A percentile compares a stretch with the other conserved stretches of the same genome.
phyloP scores from a whole-genome alignment of 2,113 vertebrate genomes.

The Nerophis ophidion region DNA sequence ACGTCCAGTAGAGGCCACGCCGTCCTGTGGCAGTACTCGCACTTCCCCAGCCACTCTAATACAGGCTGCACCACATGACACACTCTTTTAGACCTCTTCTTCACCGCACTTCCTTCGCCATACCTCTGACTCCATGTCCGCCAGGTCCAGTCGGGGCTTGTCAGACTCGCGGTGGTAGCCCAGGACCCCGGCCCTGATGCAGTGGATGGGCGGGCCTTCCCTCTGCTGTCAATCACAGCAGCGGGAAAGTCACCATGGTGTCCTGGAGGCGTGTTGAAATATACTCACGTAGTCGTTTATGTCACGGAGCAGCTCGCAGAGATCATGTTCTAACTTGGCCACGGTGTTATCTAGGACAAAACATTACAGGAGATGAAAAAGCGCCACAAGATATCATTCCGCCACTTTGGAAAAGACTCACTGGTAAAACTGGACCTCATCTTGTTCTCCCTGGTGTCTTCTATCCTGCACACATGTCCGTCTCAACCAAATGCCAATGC shows the following conservation, averaged over 20 bases:
- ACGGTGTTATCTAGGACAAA: slow-evolving; percentile 12
- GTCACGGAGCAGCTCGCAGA: background rate
- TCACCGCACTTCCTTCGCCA: background rate
- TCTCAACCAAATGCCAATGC: background rate
- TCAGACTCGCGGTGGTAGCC: slow-evolving; percentile 51
- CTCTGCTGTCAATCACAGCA: slow-evolving; percentile 12
- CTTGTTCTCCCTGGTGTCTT: background rate
- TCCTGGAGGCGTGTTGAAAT: background rate
- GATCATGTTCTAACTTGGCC: background rate
- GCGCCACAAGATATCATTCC: background rate
- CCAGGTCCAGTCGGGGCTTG: slow-evolving; percentile 5
- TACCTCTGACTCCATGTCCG: slow-evolving; percentile 27
- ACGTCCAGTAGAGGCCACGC: slow-evolving; percentile 39
- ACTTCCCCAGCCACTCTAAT: slow-evolving; percentile 23
- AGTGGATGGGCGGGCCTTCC: slow-evolving; percentile 12
- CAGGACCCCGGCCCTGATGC: slow-evolving; percentile 43
- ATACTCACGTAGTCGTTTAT: slow-evolving; percentile 19
- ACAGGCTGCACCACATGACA: background rate
- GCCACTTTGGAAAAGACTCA: slow-evolving; percentile 7
- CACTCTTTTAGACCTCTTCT: background rate
- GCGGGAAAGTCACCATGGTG: background rate
- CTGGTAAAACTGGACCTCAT: slow-evolving; percentile 27
- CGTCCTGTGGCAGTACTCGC: slow-evolving; percentile 56
- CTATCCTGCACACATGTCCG: background rate
- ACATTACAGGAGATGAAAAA: background rate